A percentile compares a stretch with the other conserved stretches of the same genome.
phyloP scores from a whole-genome alignment of 2,797 vertebrate species.

The Psittacula echo region DNA sequence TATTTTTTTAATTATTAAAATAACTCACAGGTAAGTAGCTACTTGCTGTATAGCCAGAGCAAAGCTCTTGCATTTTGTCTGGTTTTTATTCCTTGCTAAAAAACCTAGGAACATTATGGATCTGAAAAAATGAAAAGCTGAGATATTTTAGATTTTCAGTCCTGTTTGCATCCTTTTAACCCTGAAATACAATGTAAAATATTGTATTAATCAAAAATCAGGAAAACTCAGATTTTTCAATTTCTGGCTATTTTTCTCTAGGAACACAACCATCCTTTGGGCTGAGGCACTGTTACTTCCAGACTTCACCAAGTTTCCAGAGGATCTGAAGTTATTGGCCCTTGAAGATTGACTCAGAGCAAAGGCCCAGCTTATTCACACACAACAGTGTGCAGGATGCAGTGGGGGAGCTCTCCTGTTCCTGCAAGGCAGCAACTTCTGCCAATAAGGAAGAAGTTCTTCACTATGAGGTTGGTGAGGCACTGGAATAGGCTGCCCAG shows the following conservation, averaged over 20 bases:
- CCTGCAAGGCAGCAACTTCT: neutral
- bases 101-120: neutral
- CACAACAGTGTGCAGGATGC: neutral
- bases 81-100: slow-evolving; percentile 12
- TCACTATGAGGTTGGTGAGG: neutral
- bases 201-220: neutral
- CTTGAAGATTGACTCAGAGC: neutral
- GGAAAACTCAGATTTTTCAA: neutral
- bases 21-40: neutral
- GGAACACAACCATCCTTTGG: neutral
- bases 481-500: neutral
- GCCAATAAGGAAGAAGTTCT: neutral
- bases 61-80: slow-evolving; percentile 19
- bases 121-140: neutral
- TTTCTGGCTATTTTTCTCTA: neutral
- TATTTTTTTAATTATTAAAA: neutral
- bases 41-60: neutral
- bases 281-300: neutral
- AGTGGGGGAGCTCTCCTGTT: neutral
- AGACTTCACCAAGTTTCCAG: neutral
- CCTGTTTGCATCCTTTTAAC: neutral
- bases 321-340: neutral
- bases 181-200: neutral
- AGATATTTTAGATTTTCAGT: neutral
- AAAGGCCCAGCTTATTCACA: neutral